Percentiles rank a stretch among this genome's conserved stretches.
Conservation (phyloP, 2,797 vertebrate species). For the Cercopithecus diana region DNA sequence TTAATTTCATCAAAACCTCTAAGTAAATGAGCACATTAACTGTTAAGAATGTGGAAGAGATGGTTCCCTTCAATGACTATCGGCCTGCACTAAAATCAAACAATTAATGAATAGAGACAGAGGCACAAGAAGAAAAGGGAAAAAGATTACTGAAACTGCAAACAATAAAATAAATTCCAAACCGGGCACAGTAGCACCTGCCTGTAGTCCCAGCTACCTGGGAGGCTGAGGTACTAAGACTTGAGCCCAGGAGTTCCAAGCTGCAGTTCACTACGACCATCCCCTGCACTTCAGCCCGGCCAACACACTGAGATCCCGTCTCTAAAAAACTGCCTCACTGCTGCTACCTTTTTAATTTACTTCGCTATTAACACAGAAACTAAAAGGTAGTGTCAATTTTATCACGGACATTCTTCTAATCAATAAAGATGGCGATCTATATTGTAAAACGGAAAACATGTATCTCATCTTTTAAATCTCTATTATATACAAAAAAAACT, state of each 20-base stretch:
- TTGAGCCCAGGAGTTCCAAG: background rate
- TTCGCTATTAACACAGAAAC: background rate
- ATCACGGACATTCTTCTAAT: background rate
- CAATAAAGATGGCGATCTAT: background rate
- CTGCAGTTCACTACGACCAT: background rate
- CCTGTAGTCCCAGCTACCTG: background rate
- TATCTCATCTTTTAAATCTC: background rate
- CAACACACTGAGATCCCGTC: background rate
- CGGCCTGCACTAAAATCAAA: background rate
- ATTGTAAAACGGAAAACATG: background rate
- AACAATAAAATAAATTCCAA: background rate
- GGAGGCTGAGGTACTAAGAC: background rate
- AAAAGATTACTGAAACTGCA: background rate
- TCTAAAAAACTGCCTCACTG: background rate
- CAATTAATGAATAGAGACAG: background rate
- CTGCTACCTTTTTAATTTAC: background rate
- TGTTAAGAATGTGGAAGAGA: background rate
- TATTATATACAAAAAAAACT: background rate
- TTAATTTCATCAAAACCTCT: background rate
- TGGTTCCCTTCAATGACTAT: background rate
- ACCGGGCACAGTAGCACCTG: too few relatives aligned
- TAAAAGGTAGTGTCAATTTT: background rate
- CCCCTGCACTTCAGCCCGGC: background rate
- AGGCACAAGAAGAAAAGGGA: background rate
- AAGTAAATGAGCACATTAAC: background rate